Evolutionary conservation across 1,140 invertebrate species (phyloP).

Genomic region (Euura lappo): DNA sequence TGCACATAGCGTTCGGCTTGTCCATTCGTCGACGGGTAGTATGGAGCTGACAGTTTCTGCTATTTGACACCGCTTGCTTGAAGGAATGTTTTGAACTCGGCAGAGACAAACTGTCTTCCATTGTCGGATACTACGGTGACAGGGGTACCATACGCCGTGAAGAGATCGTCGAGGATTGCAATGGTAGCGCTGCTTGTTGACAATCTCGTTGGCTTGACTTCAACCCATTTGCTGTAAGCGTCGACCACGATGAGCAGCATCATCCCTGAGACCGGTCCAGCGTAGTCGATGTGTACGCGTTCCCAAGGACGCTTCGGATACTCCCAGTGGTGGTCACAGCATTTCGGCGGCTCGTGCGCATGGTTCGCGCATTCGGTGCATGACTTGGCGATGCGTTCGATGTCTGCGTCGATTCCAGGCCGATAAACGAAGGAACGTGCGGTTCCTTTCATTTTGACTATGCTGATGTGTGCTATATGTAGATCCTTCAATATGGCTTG

Average conservation of each 20-base stretch:
- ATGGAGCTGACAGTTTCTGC: conserved; percentile 37
- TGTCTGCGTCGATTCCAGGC: conserved; percentile 55
- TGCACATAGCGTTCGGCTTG: conserved; percentile 45
- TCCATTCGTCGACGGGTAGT: conserved; percentile 46
- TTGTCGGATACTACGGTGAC: conserved; percentile 42
- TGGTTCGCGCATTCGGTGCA: conserved; percentile 20
- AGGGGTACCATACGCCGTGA: conserved; percentile 32
- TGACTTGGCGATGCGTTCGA: conserved; percentile 34
- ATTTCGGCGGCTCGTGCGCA: conserved; percentile 23
- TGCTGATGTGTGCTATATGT: conserved; percentile 55
- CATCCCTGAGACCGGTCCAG: conserved; percentile 47
- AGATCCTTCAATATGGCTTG: conserved; percentile 42
- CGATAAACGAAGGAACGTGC: conserved; percentile 58
- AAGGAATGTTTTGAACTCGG: conserved; percentile 40
- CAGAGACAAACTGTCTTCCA: conserved; percentile 34
- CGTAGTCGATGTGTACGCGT: conserved; percentile 58
- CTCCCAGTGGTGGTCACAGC: conserved; percentile 26
- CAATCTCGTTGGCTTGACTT: conserved; percentile 27
- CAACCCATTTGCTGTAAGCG: conserved; percentile 56
- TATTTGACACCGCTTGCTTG: conserved; percentile 31
- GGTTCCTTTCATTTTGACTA: conserved; percentile 59
- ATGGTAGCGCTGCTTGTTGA: conserved; percentile 28
- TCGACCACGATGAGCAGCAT: conserved; percentile 56
- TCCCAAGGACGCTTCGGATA: conserved; percentile 48
- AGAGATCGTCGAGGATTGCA: conserved; percentile 31